Evolutionary conservation across 2,113 vertebrate genomes (phyloP), one percentile per base, ranked within the genome.

Genomic region (Junco hyemalis): DNA sequence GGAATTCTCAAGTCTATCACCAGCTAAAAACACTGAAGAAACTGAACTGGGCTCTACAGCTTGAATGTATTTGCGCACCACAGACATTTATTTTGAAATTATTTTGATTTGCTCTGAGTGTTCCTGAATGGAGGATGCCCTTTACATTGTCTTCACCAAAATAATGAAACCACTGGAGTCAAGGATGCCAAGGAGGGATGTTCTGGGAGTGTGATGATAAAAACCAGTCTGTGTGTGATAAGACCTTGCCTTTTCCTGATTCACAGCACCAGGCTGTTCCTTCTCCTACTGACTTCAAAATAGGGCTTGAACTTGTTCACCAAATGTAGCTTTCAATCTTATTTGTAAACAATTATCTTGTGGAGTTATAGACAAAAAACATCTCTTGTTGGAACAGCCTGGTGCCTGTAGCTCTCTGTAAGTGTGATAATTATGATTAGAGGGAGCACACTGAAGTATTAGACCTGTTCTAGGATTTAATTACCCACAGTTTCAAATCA

Each of bases 401-500:
- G 50, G 20, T 54, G 36, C 40, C 53, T 45, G 53, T 66, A 81
- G 40, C 72, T 88, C 70, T 88, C 50, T 72, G 38, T 69, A 72
- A 83, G 54, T 54, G 42, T 45, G 70, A 59, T 84, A 86, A 89
- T 92, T 90, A 48, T n/a, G 47, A 84, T 88, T 68, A 86, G 77
- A 94, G 40, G 56, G 56, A 92, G 54, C 24, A 81, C 45, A 33
- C n/a, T 91, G 73, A 86, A 92, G 54, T 72, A 69, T 44, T 69
- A 86, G 56, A 89, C 54, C 59, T 48, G n/a, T 60, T 22, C 57
- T 74, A 56, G 60, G 31, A 83, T 61, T 86, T 84, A 94, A 87
- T 83, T 95, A 57, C 59, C 42, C 77, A 35, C 57, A 63, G 53
- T 66, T 78, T 87, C 83, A 95, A 91, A 95, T 80, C 68, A 94